Evolutionary conservation across 35 echinoderm and acorn worm species (phyloP).

Genomic region (Lytechinus pictus): DNA sequence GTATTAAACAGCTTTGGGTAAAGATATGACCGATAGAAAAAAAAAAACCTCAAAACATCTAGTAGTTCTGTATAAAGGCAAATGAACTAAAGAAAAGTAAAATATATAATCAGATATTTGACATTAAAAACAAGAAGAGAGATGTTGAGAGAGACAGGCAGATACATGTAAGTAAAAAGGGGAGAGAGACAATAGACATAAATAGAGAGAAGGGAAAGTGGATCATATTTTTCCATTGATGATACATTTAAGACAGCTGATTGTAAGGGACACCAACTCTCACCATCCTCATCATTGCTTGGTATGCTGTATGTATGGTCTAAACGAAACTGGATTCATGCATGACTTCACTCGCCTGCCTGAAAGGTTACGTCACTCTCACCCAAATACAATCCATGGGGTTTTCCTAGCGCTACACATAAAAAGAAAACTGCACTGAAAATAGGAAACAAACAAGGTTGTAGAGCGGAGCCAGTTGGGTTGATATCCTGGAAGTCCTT

Average conservation of each 20-base stretch:
- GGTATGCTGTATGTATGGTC: not conserved
- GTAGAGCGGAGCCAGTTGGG: not conserved
- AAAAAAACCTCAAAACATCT: too few species aligned
- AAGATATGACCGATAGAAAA: too few species aligned
- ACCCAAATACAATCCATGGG: not conserved
- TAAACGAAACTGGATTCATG: not conserved
- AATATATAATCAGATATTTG: too few species aligned
- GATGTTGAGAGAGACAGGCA: too few species aligned
- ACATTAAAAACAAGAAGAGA: too few species aligned
- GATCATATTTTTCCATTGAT: not conserved
- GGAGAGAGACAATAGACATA: too few species aligned
- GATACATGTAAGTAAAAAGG: too few species aligned
- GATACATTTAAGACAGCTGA: not conserved
- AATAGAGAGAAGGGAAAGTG: too few species aligned
- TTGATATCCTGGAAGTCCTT: not conserved
- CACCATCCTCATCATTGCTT: not conserved
- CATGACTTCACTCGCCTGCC: not conserved
- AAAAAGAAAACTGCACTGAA: not conserved
- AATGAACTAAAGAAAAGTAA: too few species aligned
- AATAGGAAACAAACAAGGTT: not conserved
- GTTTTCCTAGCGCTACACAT: not conserved
- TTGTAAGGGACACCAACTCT: not conserved
- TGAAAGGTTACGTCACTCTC: not conserved
- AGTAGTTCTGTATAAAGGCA: too few species aligned
- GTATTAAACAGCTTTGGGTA: too few species aligned